Base-by-base conservation (phyloP, 2,888 invertebrate genomes). In the Xanthorhoe spadicearia region DNA sequence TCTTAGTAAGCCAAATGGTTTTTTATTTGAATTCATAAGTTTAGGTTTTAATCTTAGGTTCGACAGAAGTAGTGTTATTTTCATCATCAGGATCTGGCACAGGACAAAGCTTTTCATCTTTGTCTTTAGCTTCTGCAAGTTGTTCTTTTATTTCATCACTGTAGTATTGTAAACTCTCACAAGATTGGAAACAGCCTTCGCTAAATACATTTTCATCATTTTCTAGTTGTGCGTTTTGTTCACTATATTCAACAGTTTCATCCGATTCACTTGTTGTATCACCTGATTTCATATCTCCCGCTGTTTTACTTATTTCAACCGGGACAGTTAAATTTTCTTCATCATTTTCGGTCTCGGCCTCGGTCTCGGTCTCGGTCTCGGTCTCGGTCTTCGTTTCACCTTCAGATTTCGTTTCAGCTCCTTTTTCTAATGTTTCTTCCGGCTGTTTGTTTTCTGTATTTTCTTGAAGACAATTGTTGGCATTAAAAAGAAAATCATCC, bases 81-180 rank as follows among this genome's bases (percentile, higher is more conserved):
- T 62, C 51, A 43, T 58, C 51, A 43, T 58, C 50, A 18, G 35
- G 58, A 2, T 10, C 32, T 19, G 35, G 28, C 13, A 46, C 23
- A 9, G 28, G 9, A 28, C 43, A 52, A 4, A 19, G 2, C 50
- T 60, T 50, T 7, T 19, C 17, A 28, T 43, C 55, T 13, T 8
- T 19, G 28, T 28, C n/a, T n/a, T 38, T 17, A 0, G 38, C 9
- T 43, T 60, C 54, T 15, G 19, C 32, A 50, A 55, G 15, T 49
- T 66, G 17, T 9, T n/a, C 15, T 49, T 17, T 10, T 0, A 63
- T 35, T 23, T 64, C 61, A 23, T 43, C 23, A 8, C 60, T 60
- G 28, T n/a, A 19, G 50, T 38, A 49, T 61, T 58, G 60, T 48
- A 23, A 53, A 50, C 50, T 59, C 54, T 61, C 68, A 43, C 61